Base-by-base conservation (phyloP, 1,140 invertebrate species). In the Bombus superbus region DNA sequence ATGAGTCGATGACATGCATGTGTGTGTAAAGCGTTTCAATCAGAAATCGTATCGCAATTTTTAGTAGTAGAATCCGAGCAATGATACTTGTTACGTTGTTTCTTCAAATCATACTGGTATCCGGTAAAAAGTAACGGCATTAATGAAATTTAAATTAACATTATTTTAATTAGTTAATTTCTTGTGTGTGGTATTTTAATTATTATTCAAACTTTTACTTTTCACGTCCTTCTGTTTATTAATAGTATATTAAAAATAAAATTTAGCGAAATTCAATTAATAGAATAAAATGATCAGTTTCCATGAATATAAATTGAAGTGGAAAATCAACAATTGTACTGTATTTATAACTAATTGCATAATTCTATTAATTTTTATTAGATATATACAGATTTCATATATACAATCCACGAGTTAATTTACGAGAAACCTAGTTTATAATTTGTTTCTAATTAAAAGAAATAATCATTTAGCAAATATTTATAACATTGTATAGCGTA, bases 391-490 rank as follows among this genome's bases (percentile, higher is more conserved):
- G 47, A 53, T 53, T n/a, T 62, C 28, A 28, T 28, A 59, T 59
- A 0, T 28, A 59, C 28, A 11, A 53, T 28, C 28, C 9, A 28
- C 59, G 28, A n/a, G 11, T 32, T 64, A 64, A 64, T 64, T 64
- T 64, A 64, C 11, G 13, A 64, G 28, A n/a, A 15, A 32, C 5
- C 13, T 10, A 68, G 18, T 35, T 35, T 35, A 22, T 35, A 22
- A 35, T 68, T 40, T 69, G 0, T 25, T 44, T 59, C n/a, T 32
- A 59, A n/a, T 40, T n/a, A 22, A 47, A 98, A 97, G 64, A 15
- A 42, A 25, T 71, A 71, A 71, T 15, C n/a, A 96, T 25, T 40
- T 13, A 69, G 3, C 8, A 97, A 44, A 97, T 96, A 97, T 97
- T 98, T 86, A 98, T 95, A 93, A 97, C 44, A 74, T 66, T 57